phyloP scores from a whole-genome alignment of 2,888 invertebrate genomes.

The Lamellibrachia columna region DNA sequence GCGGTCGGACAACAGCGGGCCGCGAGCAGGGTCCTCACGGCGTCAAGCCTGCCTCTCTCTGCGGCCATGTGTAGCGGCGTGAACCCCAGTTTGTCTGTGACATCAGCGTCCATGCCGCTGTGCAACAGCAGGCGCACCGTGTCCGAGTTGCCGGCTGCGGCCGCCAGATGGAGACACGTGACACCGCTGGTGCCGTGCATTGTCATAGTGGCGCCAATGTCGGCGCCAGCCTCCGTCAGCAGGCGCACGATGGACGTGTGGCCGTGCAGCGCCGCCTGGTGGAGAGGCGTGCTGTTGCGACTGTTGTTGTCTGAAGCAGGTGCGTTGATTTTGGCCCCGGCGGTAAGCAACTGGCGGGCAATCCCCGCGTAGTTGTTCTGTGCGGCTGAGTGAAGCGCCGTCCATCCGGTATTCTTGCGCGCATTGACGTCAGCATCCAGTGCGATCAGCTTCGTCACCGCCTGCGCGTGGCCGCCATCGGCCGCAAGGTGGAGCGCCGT shows the following conservation, averaged over 20 bases:
- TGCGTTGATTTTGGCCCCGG: slow-evolving; percentile 32
- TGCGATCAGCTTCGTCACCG: slow-evolving; percentile 35
- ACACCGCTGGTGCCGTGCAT: slow-evolving; percentile 35
- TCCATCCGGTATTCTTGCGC: slow-evolving; percentile 41
- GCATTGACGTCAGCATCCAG: slow-evolving; percentile 37
- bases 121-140: slow-evolving; percentile 36
- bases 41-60: slow-evolving; percentile 40
- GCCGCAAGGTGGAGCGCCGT: slow-evolving; percentile 41
- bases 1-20: slow-evolving; percentile 31
- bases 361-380: slow-evolving; percentile 38
- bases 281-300: slow-evolving; percentile 37
- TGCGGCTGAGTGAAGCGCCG: slow-evolving; percentile 42
- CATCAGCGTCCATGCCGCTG: slow-evolving; percentile 35
- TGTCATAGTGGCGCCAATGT: slow-evolving; percentile 36
- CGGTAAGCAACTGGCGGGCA: slow-evolving; percentile 31
- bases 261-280: slow-evolving; percentile 43
- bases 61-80: slow-evolving; percentile 41
- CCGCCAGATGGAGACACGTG: slow-evolving; percentile 40
- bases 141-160: slow-evolving; percentile 38
- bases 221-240: slow-evolving; percentile 34
- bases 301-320: slow-evolving; percentile 39
- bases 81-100: slow-evolving; percentile 38
- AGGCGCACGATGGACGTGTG: slow-evolving; percentile 36
- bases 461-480: slow-evolving; percentile 37
- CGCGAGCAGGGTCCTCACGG: slow-evolving; percentile 38